A percentile compares a stretch with the other conserved stretches of the same genome.
These are phyloP conservation scores for Aurelia coerulea DNA, from an alignment of 30 jellyfish, hydroid and myxozoan species.

Conservation along the genomic window DNA sequence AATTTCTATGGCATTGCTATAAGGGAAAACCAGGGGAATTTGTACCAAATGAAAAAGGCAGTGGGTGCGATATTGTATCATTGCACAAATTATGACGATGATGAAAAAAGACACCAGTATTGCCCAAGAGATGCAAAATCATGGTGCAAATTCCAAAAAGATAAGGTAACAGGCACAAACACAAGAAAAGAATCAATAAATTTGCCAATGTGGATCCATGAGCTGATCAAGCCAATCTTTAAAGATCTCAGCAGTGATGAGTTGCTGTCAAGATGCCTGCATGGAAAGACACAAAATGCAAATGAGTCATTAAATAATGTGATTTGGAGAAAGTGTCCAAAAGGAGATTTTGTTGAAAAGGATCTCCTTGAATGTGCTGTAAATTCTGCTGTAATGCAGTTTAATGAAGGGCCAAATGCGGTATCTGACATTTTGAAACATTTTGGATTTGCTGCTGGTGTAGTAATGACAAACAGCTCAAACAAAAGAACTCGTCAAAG, in stretches of 20 bases:
- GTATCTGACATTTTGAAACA: background rate
- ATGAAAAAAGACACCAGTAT: slow-evolving; percentile 19
- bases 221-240: slow-evolving; percentile 27
- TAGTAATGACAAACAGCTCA: background rate
- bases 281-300: slow-evolving; percentile 42
- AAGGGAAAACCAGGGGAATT: slow-evolving; percentile 23
- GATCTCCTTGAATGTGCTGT: slow-evolving; percentile 18
- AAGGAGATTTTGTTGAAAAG: slow-evolving; percentile 34
- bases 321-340: slow-evolving; percentile 68
- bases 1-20: slow-evolving; percentile 49
- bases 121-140: slow-evolving; percentile 45
- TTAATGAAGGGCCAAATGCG: background rate
- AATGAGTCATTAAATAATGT: slow-evolving; percentile 28
- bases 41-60: slow-evolving; percentile 39
- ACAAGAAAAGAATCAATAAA: background rate
- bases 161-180: background rate
- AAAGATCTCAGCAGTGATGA: slow-evolving; percentile 14
- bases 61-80: slow-evolving; percentile 39
- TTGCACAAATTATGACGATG: slow-evolving; percentile 16
- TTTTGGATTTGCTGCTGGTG: slow-evolving; percentile 2
- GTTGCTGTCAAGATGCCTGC: slow-evolving; percentile 41
- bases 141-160: slow-evolving; percentile 43
- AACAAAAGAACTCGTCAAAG: background rate
- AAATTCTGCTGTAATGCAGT: background rate
- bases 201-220: slow-evolving; percentile 15